These are phyloP conservation scores for Pterois miles DNA, from an alignment of 2,797 vertebrate species.

Conservation along the genomic window DNA sequence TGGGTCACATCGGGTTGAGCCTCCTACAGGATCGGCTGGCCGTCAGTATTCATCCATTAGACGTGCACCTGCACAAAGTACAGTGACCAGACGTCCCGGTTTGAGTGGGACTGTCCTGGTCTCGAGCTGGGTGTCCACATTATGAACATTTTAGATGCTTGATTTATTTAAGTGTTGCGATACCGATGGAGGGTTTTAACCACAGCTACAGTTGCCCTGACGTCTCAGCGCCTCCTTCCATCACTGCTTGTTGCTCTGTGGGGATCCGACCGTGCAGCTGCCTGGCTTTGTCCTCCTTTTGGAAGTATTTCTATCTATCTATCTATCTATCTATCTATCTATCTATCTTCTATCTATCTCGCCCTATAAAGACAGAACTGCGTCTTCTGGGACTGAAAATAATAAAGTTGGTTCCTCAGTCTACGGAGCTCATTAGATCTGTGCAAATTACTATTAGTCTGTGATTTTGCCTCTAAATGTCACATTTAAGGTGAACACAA, in stretches of 20 bases:
- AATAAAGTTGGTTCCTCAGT: constrained; percentile 50
- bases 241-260: constrained; percentile 34
- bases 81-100: neutral
- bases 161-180: neutral
- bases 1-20: neutral
- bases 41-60: too few relatives aligned
- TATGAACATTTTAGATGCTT: neutral
- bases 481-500: neutral
- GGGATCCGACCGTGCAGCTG: constrained; percentile 41
- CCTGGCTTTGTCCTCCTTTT: constrained; percentile 68
- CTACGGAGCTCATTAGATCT: constrained; percentile 53
- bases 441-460: constrained; percentile 16
- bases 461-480: constrained; percentile 22
- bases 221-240: constrained; percentile 25
- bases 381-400: constrained; percentile 54
- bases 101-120: neutral
- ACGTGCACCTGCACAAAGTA: neutral
- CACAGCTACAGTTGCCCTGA: neutral
- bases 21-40: neutral
- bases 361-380: constrained; percentile 60
- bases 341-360: too few relatives aligned
- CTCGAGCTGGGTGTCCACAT: neutral
- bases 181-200: neutral
- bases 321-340: too few relatives aligned
- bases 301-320: constrained; percentile 71